Base-by-base conservation (phyloP, 2,888 invertebrate species). In the Lymantria dispar region DNA sequence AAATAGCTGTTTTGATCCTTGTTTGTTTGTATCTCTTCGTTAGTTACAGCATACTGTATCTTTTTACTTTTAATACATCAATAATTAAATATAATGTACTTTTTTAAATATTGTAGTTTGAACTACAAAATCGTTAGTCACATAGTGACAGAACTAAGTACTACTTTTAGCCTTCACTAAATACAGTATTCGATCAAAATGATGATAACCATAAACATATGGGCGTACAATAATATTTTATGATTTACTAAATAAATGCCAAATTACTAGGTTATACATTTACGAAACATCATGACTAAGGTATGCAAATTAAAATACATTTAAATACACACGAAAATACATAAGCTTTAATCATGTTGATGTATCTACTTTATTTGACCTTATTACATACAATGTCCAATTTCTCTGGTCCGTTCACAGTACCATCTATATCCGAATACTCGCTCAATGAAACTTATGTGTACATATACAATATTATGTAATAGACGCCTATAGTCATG, bases 191-290 rank as follows among this genome's bases (percentile, higher is more conserved):
- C 50, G 52, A 50, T 54, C 59, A 55, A 54, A 58, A 56, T 45
- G 30, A 59, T 62, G 64, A 61, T 54, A 64, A 56, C 53, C 52
- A 70, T 60, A 49, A 63, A 39, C 48, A 47, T 55, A 61, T 54
- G 56, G 47, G 60, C 55, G 61, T 60, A 67, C 61, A 64, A 67
- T 64, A 67, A n/a, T n/a, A n/a, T n/a, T n/a, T 48, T 64, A 67
- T 60, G 60, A 68, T 68, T 49, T 73, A 64, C 40, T 58, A 73
- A 73, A 76, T 82, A 83, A 83, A 82, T 82, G 82, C 82, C 76
- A 68, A 70, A 74, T 61, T 60, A 62, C 56, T 38, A 61, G 70
- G 62, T 22, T n/a, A 73, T 70, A 22, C 22, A 58, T 55, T 62
- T 54, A 56, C 62, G 56, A 64, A 57, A 56, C 13, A 52, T 64